Evolutionary conservation across 2,797 vertebrate species (phyloP).

Genomic region (Crax fasciolata): DNA sequence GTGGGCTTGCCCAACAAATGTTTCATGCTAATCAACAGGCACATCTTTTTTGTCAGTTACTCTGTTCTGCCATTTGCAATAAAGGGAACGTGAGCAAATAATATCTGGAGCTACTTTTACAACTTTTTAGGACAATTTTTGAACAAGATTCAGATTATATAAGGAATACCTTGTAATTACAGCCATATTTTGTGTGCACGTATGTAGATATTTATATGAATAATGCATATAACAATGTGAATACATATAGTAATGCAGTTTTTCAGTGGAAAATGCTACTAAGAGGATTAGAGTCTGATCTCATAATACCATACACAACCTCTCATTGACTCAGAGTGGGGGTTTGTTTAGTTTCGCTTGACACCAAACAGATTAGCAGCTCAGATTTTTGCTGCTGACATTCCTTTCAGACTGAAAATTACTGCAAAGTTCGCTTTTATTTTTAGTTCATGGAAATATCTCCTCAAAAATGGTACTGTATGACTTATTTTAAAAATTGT

Average conservation of each 20-base stretch:
- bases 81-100: neutral
- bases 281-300: slow-evolving; percentile 52
- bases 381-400: neutral
- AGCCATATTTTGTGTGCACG: neutral
- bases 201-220: neutral
- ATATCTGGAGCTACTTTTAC: neutral
- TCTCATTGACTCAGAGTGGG: neutral
- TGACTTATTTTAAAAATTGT: neutral
- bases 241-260: neutral
- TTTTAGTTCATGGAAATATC: neutral
- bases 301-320: neutral
- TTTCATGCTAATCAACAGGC: neutral
- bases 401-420: neutral
- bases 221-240: neutral
- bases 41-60: neutral
- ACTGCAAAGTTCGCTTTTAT: neutral
- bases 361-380: neutral
- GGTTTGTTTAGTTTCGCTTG: neutral
- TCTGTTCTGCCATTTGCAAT: neutral
- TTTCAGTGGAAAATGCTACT: slow-evolving; percentile 16
- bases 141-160: neutral
- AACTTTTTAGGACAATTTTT: neutral
- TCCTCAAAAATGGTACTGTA: neutral
- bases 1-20: neutral
- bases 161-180: neutral